Percentiles rank a stretch among this genome's conserved stretches.
Evolutionary conservation across 2,113 vertebrate genomes (phyloP).

Genomic region (Myotis brandtii): DNA sequence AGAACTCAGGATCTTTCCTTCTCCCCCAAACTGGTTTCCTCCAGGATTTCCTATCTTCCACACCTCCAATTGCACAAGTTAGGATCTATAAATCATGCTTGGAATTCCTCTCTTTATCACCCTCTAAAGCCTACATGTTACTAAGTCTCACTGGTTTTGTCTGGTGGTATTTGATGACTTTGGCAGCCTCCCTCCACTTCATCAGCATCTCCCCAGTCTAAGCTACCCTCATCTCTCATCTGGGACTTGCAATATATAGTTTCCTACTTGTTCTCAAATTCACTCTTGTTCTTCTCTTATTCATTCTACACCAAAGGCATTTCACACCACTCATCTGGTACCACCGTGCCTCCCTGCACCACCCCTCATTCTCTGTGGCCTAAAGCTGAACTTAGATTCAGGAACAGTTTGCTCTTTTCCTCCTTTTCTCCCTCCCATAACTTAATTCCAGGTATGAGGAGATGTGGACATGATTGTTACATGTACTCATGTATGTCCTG

Average conservation of each 20-base stretch:
- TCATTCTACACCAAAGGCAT: not conserved
- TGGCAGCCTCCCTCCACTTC: not conserved
- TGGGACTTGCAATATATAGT: not conserved
- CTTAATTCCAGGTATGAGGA: not conserved
- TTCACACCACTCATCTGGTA: not conserved
- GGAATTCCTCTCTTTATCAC: not conserved
- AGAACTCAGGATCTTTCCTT: not conserved
- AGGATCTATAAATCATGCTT: not conserved
- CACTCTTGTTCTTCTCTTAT: not conserved
- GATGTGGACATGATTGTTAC: too few relatives aligned
- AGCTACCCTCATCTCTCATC: not conserved
- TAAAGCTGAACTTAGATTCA: not conserved
- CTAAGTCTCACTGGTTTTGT: not conserved
- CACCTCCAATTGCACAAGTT: not conserved
- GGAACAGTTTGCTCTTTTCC: not conserved
- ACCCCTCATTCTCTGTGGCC: not conserved
- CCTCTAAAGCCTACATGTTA: accelerated
- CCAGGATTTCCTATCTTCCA: not conserved
- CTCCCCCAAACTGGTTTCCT: not conserved
- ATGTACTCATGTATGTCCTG: not conserved
- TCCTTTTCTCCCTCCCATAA: not conserved
- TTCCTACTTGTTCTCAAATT: not conserved
- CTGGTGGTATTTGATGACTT: not conserved
- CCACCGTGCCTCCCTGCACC: accelerated
- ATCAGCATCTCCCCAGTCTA: not conserved